Conservation (phyloP, 2,113 vertebrate genomes). For the Cephalopholis sonnerati region DNA sequence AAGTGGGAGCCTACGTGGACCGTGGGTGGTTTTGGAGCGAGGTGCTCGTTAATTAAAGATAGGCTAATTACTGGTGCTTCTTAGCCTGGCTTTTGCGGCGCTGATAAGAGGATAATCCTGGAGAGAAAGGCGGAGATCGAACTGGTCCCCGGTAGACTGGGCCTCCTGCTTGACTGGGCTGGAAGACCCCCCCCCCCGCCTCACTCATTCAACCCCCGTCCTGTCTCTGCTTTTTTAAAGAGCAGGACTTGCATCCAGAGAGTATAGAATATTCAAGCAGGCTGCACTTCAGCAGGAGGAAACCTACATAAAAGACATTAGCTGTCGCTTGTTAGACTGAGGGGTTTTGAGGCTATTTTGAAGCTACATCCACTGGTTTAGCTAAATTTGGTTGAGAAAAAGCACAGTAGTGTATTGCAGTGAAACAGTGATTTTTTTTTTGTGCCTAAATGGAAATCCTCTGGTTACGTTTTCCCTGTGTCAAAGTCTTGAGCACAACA, state of each 20-base stretch:
- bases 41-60: conserved; percentile 87
- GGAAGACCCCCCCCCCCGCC: conserved; percentile 60
- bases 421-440: conserved; percentile 3
- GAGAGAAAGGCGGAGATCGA: conserved; percentile 83
- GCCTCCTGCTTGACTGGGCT: conserved; percentile 75
- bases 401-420: neutral
- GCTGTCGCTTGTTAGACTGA: conserved; percentile 38
- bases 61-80: conserved; percentile 86
- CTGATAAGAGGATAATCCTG: conserved; percentile 88
- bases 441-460: conserved; percentile 17
- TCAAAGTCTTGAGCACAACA: neutral
- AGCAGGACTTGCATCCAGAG: conserved; percentile 52
- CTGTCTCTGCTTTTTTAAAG: conserved; percentile 66
- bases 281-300: conserved; percentile 66
- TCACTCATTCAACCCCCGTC: conserved; percentile 26
- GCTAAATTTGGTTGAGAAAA: conserved; percentile 21
- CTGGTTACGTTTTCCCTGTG: neutral
- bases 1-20: conserved; percentile 71
- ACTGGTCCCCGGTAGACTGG: conserved; percentile 78
- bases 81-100: conserved; percentile 81
- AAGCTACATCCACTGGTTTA: conserved; percentile 16
- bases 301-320: conserved; percentile 53
- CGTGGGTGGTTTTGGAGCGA: conserved; percentile 83
- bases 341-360: conserved; percentile 27
- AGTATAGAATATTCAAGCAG: conserved; percentile 81